Conservation (phyloP, 2,113 vertebrate genomes). For the Sardina pilchardus region DNA sequence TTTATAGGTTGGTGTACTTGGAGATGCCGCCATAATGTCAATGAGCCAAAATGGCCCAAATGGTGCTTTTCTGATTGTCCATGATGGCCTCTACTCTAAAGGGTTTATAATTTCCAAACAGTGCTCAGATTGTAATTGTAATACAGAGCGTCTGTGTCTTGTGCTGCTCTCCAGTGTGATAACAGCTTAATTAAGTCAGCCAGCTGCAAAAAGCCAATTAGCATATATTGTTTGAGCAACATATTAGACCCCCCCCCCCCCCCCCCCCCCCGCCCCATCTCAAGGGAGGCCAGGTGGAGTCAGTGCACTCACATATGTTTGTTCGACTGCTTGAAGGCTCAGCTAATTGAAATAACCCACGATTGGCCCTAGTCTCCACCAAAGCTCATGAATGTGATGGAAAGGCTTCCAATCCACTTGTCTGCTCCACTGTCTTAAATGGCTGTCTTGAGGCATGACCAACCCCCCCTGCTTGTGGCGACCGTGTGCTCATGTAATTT, state of each 20-base stretch:
- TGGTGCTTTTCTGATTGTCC: neutral
- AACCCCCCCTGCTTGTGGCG: neutral
- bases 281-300: slow-evolving; percentile 50
- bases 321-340: slow-evolving; percentile 44
- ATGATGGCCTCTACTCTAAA: neutral
- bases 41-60: neutral
- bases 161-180: slow-evolving; percentile 40
- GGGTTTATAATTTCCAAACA: neutral
- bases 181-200: slow-evolving; percentile 55
- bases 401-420: neutral
- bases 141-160: slow-evolving; percentile 8
- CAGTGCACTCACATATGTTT: slow-evolving; percentile 44
- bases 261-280: slow-evolving; percentile 31
- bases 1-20: too few relatives aligned
- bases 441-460: neutral
- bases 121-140: slow-evolving; percentile 31
- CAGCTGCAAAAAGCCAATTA: slow-evolving; percentile 57
- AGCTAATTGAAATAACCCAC: slow-evolving; percentile 49
- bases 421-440: neutral
- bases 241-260: slow-evolving; percentile 47
- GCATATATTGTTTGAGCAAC: slow-evolving; percentile 55
- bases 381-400: neutral
- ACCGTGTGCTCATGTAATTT: neutral
- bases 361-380: slow-evolving; percentile 23
- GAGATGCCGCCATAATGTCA: neutral